Conservation (phyloP, 2,888 invertebrate genomes). For the Tetragnatha montana region DNA sequence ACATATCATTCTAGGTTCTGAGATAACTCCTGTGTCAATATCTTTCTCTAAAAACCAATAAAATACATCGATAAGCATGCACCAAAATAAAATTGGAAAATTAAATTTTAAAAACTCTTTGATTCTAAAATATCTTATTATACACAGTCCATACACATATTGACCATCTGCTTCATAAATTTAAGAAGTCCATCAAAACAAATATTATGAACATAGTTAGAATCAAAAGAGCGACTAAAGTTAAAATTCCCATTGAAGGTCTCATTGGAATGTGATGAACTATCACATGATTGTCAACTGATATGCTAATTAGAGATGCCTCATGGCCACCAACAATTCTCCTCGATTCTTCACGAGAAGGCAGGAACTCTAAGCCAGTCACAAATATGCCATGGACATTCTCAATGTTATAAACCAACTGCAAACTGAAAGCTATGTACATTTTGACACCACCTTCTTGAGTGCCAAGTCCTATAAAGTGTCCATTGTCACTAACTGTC, state of each 20-base stretch:
- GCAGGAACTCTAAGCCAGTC: slow-evolving; percentile 95
- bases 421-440: slow-evolving; percentile 92
- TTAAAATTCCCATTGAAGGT: slow-evolving; percentile 71
- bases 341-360: slow-evolving; percentile 76
- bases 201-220: slow-evolving; percentile 71
- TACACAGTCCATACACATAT: neutral
- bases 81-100: slow-evolving; percentile 44
- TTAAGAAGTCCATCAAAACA: slow-evolving; percentile 71
- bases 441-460: slow-evolving; percentile 95
- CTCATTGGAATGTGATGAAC: slow-evolving; percentile 86
- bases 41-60: slow-evolving; percentile 23
- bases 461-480: slow-evolving; percentile 93
- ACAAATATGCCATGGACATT: slow-evolving; percentile 97
- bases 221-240: slow-evolving; percentile 71
- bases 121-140: slow-evolving; percentile 33
- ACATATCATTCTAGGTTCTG: neutral
- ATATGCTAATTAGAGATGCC: slow-evolving; percentile 94
- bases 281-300: slow-evolving; percentile 94
- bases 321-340: slow-evolving; percentile 79
- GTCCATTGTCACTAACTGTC: slow-evolving; percentile 92
- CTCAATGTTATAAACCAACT: slow-evolving; percentile 88
- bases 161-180: slow-evolving; percentile 51
- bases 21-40: slow-evolving; percentile 25
- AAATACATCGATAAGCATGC: slow-evolving; percentile 31
- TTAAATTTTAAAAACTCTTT: slow-evolving; percentile 40